Base-by-base conservation (phyloP, 2,113 vertebrate species). In the Hippopotamus amphibius region DNA sequence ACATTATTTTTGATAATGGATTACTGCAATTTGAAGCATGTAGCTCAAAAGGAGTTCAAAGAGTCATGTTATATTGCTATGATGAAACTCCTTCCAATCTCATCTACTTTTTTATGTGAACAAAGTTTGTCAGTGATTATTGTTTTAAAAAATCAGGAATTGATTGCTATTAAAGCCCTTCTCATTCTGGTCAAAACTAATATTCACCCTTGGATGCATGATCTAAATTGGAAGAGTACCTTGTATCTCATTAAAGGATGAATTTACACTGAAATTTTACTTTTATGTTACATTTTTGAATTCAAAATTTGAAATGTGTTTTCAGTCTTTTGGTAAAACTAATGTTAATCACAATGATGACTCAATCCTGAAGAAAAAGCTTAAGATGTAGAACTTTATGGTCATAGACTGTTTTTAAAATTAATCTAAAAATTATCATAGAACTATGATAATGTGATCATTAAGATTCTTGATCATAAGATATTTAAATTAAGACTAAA, bases 1-100 rank as follows among this genome's bases (percentile, higher is more conserved):
- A 43, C 37, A 85, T 72, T 79, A 79, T 79, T 94, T 92, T 80
- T 93, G 41, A 80, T 93, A 77, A 95, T 59, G 33, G 7, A 80
- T 93, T n/a, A 72, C 55, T 71, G 24, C 55, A 79, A 66, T 63
- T 59, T 66, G 69, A 21, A 33, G 26, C 24, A 71, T 41, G n/a
- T 63, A 83, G 48, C 26, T 46, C 61, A 84, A 57, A 88, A 93
- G 48, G 19, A 71, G 11, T 66, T 90, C 41, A 74, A 82, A 74
- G 41, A 16, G 10, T 80, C 19, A 72, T 85, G 17, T 57, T 88
- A 53, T 22, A 50, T 48, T 79, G 41, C 37, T 59, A 89, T 83
- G 79, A 13, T 9, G 30, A 93, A 89, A 72, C 26, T 77, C 16
- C 15, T 88, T 76, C 24, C 55, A 85, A 69, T 13, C 10, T 28